Evolutionary conservation across 2,888 invertebrate genomes (phyloP), one percentile per base, ranked within the genome.

Genomic region (Linnaemya tessellans): DNA sequence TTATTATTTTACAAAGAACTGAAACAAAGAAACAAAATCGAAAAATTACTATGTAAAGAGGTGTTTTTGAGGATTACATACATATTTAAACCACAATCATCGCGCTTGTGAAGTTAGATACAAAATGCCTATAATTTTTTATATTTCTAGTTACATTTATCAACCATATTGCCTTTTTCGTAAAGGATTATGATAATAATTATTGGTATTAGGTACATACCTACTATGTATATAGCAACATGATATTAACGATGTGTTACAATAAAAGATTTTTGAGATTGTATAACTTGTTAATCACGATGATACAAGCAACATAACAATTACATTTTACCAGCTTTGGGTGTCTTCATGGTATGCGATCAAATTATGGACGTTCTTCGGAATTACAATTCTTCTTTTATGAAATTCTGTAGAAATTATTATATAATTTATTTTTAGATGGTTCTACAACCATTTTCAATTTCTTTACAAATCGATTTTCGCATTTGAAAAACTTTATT

Each of bases 211-310:
- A 58, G n/a, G n/a, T n/a, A n/a, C n/a, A n/a, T n/a, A n/a, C n/a
- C n/a, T n/a, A n/a, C n/a, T n/a, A n/a, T 2, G 30, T 30, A 30
- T 51, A 58, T 22, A 20, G 62, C 11, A 22, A 67, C 35, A 71
- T n/a, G 54, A 51, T 35, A 51, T 54, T 73, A 70, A 68, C 38
- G 54, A 75, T 54, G 81, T 81, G 81, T 56, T 75, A 38, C 43
- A 81, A 81, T 75, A 64, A 75, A 70, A 56, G 25, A 20, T 43
- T 38, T 62, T 43, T 18, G 25, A 62, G 51, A 80, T 49, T 30
- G 9, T 35, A 1, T n/a, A 13, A 38, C 20, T 11, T 80, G 56
- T 62, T 22, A 8, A 18, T 22, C 9, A 56, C 7, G 25, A 22
- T 30, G 56, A 56, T 11, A 43, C n/a, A 43, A 56, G 25, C 15